phyloP scores from a whole-genome alignment of 2,113 vertebrate species.

The Rafetus swinhoei region DNA sequence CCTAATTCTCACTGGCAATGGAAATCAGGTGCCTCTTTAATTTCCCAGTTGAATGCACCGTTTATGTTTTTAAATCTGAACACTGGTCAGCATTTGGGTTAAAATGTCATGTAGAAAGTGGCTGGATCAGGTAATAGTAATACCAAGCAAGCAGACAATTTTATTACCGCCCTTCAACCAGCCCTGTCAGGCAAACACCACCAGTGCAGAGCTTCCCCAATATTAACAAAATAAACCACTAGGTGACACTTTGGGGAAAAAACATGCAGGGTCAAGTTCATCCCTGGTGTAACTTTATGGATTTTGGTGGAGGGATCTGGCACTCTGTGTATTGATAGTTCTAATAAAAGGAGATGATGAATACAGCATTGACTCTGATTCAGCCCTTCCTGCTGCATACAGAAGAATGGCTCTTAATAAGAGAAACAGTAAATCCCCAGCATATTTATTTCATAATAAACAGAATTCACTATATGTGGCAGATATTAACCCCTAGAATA shows the following conservation, averaged over 20 bases:
- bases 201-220: no score
- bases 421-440: background rate
- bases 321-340: background rate
- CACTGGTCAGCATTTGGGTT: no score
- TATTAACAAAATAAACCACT: no score
- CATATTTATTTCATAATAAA: background rate
- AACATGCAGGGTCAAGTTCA: background rate
- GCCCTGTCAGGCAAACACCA: no score
- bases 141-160: no score
- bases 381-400: background rate
- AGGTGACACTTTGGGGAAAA: no score
- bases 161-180: no score
- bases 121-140: no score
- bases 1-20: background rate
- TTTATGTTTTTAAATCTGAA: no score
- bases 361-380: background rate
- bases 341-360: background rate
- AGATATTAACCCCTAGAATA: conserved; percentile 14
- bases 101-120: no score
- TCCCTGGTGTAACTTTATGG: background rate
- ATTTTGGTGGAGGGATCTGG: background rate
- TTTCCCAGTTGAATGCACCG: no score
- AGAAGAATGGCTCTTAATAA: background rate
- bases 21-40: background rate
- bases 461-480: background rate